Conservation (phyloP, 2,797 vertebrate species). For the Netta rufina region DNA sequence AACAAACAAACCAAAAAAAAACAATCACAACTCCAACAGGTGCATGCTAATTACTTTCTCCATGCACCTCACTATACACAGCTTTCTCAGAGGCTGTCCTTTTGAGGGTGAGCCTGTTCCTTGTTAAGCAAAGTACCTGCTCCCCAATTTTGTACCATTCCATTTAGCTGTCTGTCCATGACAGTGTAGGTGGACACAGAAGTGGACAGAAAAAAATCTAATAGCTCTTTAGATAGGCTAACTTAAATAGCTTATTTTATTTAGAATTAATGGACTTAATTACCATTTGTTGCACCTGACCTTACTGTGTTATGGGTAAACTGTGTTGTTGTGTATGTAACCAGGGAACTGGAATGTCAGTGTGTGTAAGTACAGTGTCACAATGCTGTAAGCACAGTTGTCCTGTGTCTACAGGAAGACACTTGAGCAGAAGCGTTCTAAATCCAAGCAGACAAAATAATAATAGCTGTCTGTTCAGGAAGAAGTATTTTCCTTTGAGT, state of each 20-base stretch:
- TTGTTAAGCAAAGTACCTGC: neutral
- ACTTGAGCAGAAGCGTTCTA: neutral
- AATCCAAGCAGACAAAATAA: neutral
- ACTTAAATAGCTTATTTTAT: neutral
- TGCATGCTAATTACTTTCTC: neutral
- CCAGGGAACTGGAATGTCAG: neutral
- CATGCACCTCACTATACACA: neutral
- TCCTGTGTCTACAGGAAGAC: neutral
- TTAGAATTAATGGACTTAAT: neutral
- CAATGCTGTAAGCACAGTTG: neutral
- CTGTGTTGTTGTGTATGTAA: neutral
- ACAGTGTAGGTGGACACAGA: neutral
- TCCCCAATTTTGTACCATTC: neutral
- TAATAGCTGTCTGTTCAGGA: neutral
- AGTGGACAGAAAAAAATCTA: neutral
- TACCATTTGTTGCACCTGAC: neutral
- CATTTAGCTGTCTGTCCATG: neutral
- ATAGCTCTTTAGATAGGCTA: neutral
- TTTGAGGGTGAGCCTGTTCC: neutral
- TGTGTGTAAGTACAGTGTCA: neutral
- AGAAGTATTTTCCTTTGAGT: neutral
- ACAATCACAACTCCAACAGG: neutral
- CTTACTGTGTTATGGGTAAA: neutral
- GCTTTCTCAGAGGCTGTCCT: neutral
- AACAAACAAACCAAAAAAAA: no score